These are phyloP conservation scores for Catostomus latipinnis DNA, from an alignment of 2,797 vertebrate species.

Conservation along the genomic window DNA sequence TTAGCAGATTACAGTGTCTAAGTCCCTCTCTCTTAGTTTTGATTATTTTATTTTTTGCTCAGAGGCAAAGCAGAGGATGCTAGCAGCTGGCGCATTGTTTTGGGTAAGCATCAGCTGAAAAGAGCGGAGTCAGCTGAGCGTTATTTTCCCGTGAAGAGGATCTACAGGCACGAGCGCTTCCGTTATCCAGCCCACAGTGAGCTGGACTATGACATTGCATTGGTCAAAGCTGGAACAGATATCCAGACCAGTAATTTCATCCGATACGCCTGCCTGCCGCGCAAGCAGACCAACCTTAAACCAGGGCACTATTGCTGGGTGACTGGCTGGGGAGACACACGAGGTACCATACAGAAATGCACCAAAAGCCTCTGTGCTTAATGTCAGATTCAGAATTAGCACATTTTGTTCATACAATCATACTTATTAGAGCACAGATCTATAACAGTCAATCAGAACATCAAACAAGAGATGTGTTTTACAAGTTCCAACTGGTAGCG, in stretches of 20 bases:
- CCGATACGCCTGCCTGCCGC: conserved; percentile 81
- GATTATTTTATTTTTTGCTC: conserved; percentile 11
- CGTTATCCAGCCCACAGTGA: conserved; percentile 77
- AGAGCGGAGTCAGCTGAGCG: conserved; percentile 74
- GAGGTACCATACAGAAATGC: conserved; percentile 63
- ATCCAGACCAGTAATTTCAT: conserved; percentile 76
- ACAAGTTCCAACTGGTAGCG: too few species aligned
- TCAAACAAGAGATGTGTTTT: too few species aligned
- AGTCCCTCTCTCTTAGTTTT: neutral
- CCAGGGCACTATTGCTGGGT: conserved; percentile 81
- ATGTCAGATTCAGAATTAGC: neutral
- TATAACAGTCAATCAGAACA: too few species aligned
- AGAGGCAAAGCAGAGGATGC: conserved; percentile 81
- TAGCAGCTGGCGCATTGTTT: conserved; percentile 78
- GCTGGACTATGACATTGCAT: conserved; percentile 80
- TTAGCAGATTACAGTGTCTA: neutral
- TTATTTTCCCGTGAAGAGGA: conserved; percentile 74
- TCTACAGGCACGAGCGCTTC: conserved; percentile 81
- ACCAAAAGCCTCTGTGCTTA: neutral
- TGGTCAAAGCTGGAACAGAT: conserved; percentile 77
- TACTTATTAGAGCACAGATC: too few species aligned
- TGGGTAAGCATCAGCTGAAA: conserved; percentile 83
- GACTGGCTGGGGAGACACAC: conserved; percentile 80
- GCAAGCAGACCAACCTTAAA: conserved; percentile 73
- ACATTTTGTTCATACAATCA: neutral